Evolutionary conservation across 1,140 invertebrate genomes (phyloP).

Genomic region (Sitobion miscanthi): DNA sequence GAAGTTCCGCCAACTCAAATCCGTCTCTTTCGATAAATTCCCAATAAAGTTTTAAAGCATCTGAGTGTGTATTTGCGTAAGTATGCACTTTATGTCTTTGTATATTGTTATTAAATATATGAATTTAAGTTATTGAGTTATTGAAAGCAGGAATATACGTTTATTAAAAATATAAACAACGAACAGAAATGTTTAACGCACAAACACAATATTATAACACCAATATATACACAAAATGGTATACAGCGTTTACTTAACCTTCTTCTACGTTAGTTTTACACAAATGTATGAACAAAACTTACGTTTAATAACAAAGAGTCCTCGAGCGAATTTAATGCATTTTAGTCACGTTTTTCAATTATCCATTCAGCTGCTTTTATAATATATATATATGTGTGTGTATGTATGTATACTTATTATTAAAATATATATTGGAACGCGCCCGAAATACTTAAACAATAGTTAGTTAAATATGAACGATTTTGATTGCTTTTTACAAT

Average conservation of each 20-base stretch:
- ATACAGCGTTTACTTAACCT: slow-evolving; percentile 13
- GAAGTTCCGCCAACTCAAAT: background rate
- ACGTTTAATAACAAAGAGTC: slow-evolving; percentile 32
- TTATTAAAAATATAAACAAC: slow-evolving; percentile 25
- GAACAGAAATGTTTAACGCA: slow-evolving; percentile 24
- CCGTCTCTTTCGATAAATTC: background rate
- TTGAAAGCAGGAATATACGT: background rate
- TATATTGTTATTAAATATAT: background rate
- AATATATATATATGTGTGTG: background rate
- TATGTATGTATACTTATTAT: background rate
- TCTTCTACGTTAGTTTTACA: background rate
- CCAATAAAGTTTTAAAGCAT: background rate
- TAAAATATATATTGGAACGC: background rate
- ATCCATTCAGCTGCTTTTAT: slow-evolving; percentile 9
- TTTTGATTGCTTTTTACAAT: slow-evolving; percentile 3
- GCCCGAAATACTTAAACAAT: slow-evolving; percentile 10
- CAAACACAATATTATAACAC: background rate
- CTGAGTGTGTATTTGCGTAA: background rate
- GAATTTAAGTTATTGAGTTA: background rate
- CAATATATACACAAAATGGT: background rate
- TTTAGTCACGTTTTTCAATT: slow-evolving; percentile 52
- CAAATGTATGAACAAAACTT: slow-evolving; percentile 25
- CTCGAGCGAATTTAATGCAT: slow-evolving; percentile 9
- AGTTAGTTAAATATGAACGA: background rate
- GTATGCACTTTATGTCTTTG: background rate